A percentile compares a stretch with the other conserved stretches of the same genome.
These are phyloP conservation scores for Drosophila jambulina DNA, from an alignment of 1,140 invertebrate species.

Conservation along the genomic window DNA sequence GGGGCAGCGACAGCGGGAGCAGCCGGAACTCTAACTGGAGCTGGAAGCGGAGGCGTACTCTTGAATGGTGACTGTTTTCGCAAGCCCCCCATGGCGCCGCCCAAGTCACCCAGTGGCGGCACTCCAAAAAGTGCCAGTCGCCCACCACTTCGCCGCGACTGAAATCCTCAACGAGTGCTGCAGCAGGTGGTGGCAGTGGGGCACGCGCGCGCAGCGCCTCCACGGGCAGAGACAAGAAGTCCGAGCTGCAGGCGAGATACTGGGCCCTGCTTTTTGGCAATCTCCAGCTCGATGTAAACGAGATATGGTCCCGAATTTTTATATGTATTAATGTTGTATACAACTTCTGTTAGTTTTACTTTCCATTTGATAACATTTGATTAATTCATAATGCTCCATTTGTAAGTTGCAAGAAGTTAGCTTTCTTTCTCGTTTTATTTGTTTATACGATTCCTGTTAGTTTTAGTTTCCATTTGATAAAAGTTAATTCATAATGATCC, in stretches of 20 bases:
- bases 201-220: constrained; percentile 92
- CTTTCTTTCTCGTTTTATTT: no score
- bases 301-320: no score
- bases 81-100: constrained; percentile 74
- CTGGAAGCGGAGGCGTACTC: constrained; percentile 36
- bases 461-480: no score
- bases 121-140: constrained; percentile 72
- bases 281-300: constrained; percentile 94
- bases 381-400: no score
- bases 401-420: no score
- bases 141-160: constrained; percentile 50
- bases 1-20: constrained; percentile 7
- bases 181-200: constrained; percentile 65
- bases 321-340: no score
- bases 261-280: constrained; percentile 98
- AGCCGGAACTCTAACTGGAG: constrained; percentile 8
- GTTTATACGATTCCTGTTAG: no score
- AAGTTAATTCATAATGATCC: no score
- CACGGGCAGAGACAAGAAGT: constrained; percentile 93
- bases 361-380: no score
- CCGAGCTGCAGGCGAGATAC: constrained; percentile 94
- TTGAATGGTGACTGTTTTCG: constrained; percentile 70
- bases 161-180: constrained; percentile 23
- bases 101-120: constrained; percentile 66
- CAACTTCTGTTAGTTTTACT: no score